Evolutionary conservation across 2,888 invertebrate genomes (phyloP), one percentile per base, ranked within the genome.

Genomic region (Polyommatus iphigenia): DNA sequence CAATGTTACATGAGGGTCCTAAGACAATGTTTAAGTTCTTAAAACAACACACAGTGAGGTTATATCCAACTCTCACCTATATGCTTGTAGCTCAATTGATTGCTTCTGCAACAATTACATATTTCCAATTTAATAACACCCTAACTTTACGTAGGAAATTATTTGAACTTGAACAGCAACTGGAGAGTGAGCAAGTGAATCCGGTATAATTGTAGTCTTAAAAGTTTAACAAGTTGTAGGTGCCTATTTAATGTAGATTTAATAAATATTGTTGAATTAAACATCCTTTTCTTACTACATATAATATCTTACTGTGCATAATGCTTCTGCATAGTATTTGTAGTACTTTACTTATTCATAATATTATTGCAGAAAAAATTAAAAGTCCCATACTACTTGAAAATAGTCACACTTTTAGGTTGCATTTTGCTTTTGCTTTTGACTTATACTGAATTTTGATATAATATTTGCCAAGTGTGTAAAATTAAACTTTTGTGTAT

Each of bases 1-100:
- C 97, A 4, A 92, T 95, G n/a, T 84, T 96, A n/a, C 89, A 85
- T 0, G 91, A 95, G 77, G 95, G 95, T 15, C 95, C 95, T 0
- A 89, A 87, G 82, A 95, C 94, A 78, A 88, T 95, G 0, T 91
- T 95, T 0, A 85, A 92, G 71, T 88, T 96, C 29, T 85, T 95
- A 83, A 85, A 84, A 7, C 95, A 94, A 84, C 84, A 96, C 1
- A 94, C 95, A 0, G 94, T 89, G 81, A 95, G 96, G 0, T 92
- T 96, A 41, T 85, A 89, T 4, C 94, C 93, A 2, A 88, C 91
- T 0, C 81, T 96, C 15, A 90, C 93, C 1, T 87, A 89, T 0
- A 85, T 96, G 67, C 84, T 95, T 7, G 82, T 93, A 0, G 84
- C 90, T 0, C 96, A 97, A 78, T 86, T 95, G 0, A 8, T 95